These are phyloP conservation scores for Eidolon helvum DNA, from an alignment of 2,113 vertebrate genomes.

Conservation along the genomic window DNA sequence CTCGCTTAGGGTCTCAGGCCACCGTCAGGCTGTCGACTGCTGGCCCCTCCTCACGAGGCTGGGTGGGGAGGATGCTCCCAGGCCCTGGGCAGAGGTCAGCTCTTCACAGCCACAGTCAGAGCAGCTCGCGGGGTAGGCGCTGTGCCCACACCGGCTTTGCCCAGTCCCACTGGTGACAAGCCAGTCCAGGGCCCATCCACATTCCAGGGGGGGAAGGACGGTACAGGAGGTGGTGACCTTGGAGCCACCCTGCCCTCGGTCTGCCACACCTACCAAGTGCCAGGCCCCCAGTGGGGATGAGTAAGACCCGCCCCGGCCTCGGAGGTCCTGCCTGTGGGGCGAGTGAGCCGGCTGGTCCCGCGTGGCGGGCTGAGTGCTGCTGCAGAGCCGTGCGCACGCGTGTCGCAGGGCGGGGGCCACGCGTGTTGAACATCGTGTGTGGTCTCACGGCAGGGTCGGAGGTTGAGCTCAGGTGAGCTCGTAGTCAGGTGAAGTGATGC, in stretches of 20 bases:
- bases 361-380: fast-evolving
- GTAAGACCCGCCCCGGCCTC: not conserved
- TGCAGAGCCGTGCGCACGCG: too few relatives aligned
- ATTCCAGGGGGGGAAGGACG: too few relatives aligned
- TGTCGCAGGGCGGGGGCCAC: too few relatives aligned
- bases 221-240: not conserved
- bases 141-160: not conserved
- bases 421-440: too few relatives aligned
- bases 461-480: not conserved
- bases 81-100: not conserved
- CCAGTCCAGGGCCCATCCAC: not conserved
- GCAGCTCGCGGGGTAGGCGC: not conserved
- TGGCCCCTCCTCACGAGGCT: not conserved
- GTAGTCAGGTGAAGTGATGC: not conserved
- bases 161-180: not conserved
- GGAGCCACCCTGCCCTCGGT: not conserved
- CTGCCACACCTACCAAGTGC: not conserved
- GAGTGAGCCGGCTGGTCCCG: not conserved
- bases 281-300: not conserved
- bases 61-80: fast-evolving
- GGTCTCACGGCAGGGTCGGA: not conserved
- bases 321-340: not conserved
- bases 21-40: too few relatives aligned
- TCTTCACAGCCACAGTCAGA: not conserved
- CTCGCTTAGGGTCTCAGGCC: not conserved